Base-by-base conservation (phyloP, 2,113 vertebrate genomes). In the Tetrax tetrax region DNA sequence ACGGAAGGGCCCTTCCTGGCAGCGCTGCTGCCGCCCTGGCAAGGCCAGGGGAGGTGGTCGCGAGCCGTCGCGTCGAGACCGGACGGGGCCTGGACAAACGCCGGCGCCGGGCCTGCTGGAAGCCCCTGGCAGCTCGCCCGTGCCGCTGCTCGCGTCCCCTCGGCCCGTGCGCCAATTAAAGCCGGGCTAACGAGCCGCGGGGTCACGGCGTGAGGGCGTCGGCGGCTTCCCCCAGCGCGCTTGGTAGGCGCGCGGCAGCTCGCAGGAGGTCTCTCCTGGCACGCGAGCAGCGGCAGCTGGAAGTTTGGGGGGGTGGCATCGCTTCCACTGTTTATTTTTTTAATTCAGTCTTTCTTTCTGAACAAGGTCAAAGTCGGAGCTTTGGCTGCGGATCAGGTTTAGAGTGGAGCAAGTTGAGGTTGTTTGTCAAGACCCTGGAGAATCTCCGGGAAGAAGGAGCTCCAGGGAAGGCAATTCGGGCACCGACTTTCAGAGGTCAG, bases 211-310 rank as follows among this genome's bases (percentile, higher is more conserved):
- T 14, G 18, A 41, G 21, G 14, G n/a, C 19, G 17, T 2, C 8
- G 8, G 37, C 2, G 3, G 27, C 45, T 41, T 8, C 21, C 11
- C 41, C 41, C 41, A 41, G 41, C 12, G 12, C 41, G 41, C 41
- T 12, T 41, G 41, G 41, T 41, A 41, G 41, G 41, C 41, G 41
- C 12, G 41, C 41, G 41, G 35, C 33, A 17, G 25, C n/a, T 27
- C 9, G 10, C 16, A 27, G n/a, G 7, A n/a, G 12, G 5, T 8
- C 8, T 29, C 35, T 29, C 12, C 38, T 43, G 50, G 41, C 18
- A 6, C 0, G 0, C 15, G 28, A 25, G 59, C 27, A 8, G 69
- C 27, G 25, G 83, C 0, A 1, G 10, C 47, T 66, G 29, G 38
- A 28, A 18, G 25, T 23, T 23, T 17, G 13, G 41, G 14, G 15